phyloP scores from a whole-genome alignment of 2,888 invertebrate species.

The Ophion costatus region DNA sequence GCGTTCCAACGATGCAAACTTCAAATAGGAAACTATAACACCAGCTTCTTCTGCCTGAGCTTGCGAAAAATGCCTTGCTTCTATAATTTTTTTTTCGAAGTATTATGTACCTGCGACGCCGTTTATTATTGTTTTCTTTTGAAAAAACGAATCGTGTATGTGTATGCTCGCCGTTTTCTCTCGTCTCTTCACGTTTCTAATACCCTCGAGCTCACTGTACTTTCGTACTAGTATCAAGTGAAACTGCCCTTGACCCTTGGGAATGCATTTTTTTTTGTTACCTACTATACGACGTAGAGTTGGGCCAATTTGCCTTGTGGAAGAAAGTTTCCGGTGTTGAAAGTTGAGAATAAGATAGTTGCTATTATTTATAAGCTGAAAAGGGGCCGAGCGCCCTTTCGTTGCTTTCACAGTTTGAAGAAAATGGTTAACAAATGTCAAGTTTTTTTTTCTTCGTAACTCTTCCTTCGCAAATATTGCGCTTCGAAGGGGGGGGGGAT shows the following conservation, averaged over 20 bases:
- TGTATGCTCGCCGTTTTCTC: conserved; percentile 46
- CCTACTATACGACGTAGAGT: conserved; percentile 19
- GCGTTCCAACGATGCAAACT: too few relatives aligned
- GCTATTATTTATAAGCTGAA: background rate
- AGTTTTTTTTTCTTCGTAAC: background rate
- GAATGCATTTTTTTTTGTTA: conserved; percentile 22
- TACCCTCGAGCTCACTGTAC: conserved; percentile 21
- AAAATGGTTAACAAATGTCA: background rate
- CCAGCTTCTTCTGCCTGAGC: conserved; percentile 73
- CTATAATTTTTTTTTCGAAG: conserved; percentile 69
- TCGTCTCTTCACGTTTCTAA: conserved; percentile 18
- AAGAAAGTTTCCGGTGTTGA: background rate
- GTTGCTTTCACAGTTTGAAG: background rate
- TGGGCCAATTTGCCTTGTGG: conserved; percentile 3
- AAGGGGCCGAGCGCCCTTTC: background rate
- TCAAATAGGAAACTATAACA: conserved; percentile 3
- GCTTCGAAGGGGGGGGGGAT: background rate
- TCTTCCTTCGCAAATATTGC: background rate
- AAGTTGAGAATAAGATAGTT: background rate
- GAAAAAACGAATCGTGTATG: conserved; percentile 34
- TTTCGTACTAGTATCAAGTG: background rate
- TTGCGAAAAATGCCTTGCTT: conserved; percentile 77
- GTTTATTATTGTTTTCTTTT: background rate
- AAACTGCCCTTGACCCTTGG: conserved; percentile 10
- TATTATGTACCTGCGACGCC: background rate